phyloP scores from a whole-genome alignment of 2,797 vertebrate species.

The Poeciliopsis turneri region DNA sequence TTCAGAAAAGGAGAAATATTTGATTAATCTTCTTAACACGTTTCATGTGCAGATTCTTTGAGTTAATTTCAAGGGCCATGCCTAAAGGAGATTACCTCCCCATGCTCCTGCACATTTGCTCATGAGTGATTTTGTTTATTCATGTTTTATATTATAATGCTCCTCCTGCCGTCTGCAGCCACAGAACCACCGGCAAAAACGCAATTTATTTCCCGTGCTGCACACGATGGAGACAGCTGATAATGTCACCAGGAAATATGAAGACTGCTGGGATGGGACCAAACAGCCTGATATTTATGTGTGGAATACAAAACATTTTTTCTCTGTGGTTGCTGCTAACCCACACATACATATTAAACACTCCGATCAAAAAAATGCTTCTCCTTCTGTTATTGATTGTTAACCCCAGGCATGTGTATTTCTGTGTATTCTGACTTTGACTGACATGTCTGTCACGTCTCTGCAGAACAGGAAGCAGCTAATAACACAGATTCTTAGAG shows the following conservation, averaged over 20 bases:
- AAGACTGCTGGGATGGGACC: slow-evolving; percentile 83
- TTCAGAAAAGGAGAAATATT: slow-evolving; percentile 70
- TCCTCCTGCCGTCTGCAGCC: slow-evolving; percentile 78
- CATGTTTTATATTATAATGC: slow-evolving; percentile 87
- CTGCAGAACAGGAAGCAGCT: slow-evolving; percentile 49
- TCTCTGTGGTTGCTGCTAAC: slow-evolving; percentile 68
- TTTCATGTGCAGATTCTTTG: slow-evolving; percentile 84
- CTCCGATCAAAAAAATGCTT: slow-evolving; percentile 63
- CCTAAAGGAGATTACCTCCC: slow-evolving; percentile 85
- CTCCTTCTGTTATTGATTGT: slow-evolving; percentile 56
- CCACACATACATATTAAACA: slow-evolving; percentile 35
- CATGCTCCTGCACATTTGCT: slow-evolving; percentile 84
- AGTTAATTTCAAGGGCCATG: slow-evolving; percentile 85
- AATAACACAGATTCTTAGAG: slow-evolving; percentile 66
- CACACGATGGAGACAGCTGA: slow-evolving; percentile 83
- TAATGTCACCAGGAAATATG: slow-evolving; percentile 86
- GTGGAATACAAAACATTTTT: slow-evolving; percentile 86
- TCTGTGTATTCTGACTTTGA: slow-evolving; percentile 36
- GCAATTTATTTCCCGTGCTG: slow-evolving; percentile 85
- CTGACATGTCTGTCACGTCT: slow-evolving; percentile 62
- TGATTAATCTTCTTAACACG: slow-evolving; percentile 85
- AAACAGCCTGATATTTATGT: slow-evolving; percentile 85
- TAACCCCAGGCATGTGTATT: slow-evolving; percentile 9
- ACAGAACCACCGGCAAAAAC: slow-evolving; percentile 80
- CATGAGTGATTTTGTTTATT: slow-evolving; percentile 88